A percentile compares a stretch with the other conserved stretches of the same genome.
phyloP scores from a whole-genome alignment of 2,888 invertebrate genomes.

The Tetanocera ferruginea region DNA sequence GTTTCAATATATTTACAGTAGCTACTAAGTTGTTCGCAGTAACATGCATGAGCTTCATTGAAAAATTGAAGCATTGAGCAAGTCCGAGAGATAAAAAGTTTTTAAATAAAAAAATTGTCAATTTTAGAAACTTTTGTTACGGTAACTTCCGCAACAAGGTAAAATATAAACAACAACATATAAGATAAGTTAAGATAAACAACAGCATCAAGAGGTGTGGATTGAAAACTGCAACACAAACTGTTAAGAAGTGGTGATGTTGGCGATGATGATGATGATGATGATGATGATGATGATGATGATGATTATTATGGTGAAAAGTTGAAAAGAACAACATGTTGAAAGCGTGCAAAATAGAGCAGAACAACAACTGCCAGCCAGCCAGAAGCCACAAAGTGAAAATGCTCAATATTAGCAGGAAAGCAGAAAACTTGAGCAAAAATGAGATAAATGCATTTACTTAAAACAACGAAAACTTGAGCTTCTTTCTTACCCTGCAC shows the following conservation, averaged over 20 bases:
- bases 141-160: not conserved
- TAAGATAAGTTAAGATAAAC: too few species aligned
- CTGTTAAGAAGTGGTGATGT: not conserved
- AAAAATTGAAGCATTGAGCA: too few species aligned
- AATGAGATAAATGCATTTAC: too few species aligned
- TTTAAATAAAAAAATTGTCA: not conserved
- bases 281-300: not conserved
- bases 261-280: not conserved
- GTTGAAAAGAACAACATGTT: not conserved
- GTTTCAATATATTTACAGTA: too few species aligned
- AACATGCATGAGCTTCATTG: too few species aligned
- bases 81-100: not conserved
- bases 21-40: too few species aligned
- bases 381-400: not conserved
- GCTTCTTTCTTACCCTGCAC: too few species aligned
- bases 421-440: not conserved
- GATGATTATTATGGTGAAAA: too few species aligned
- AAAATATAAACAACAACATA: slow-evolving; percentile 14
- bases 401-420: not conserved
- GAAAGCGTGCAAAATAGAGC: not conserved
- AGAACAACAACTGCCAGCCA: not conserved
- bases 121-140: not conserved
- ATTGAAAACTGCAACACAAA: not conserved
- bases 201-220: slow-evolving; percentile 1
- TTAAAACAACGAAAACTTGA: too few species aligned